A percentile compares a stretch with the other conserved stretches of the same genome.
Conservation (phyloP, 2,888 invertebrate genomes). For the Clostera curtula region DNA sequence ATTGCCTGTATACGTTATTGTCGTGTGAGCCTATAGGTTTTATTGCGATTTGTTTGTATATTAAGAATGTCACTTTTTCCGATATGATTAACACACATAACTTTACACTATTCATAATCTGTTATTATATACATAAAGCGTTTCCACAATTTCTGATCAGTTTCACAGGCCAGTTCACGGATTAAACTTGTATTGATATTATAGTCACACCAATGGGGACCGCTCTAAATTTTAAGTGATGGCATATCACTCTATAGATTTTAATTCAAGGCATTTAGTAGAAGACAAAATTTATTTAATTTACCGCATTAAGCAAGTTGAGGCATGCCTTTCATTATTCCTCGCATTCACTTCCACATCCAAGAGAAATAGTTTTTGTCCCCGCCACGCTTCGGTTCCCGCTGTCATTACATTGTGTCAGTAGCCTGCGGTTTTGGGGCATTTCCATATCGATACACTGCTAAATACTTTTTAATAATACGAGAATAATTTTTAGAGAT, state of each 20-base stretch:
- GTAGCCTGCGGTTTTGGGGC: slow-evolving; percentile 55
- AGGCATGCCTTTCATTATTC: slow-evolving; percentile 56
- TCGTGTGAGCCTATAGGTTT: too few relatives aligned
- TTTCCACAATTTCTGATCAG: too few relatives aligned
- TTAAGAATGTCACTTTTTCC: too few relatives aligned
- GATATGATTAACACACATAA: too few relatives aligned
- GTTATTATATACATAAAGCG: too few relatives aligned
- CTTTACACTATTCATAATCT: too few relatives aligned
- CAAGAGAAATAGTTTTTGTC: slow-evolving; percentile 63
- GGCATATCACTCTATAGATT: slow-evolving; percentile 29
- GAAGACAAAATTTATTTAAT: slow-evolving; percentile 59
- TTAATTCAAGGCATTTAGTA: slow-evolving; percentile 39
- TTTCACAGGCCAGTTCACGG: too few relatives aligned
- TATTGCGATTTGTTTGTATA: too few relatives aligned
- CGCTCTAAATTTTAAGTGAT: slow-evolving; percentile 8
- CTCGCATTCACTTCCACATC: slow-evolving; percentile 58
- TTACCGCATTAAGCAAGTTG: slow-evolving; percentile 62
- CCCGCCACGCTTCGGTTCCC: slow-evolving; percentile 53
- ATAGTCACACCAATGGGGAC: too few relatives aligned
- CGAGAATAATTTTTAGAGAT: slow-evolving; percentile 26
- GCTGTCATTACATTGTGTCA: slow-evolving; percentile 49
- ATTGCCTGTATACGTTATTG: too few relatives aligned
- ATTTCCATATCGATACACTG: slow-evolving; percentile 44
- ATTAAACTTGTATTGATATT: too few relatives aligned
- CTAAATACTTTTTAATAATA: slow-evolving; percentile 46